A percentile compares a stretch with the other conserved stretches of the same genome.
These are phyloP conservation scores for Ctenopoma kingsleyae DNA, from an alignment of 2,797 vertebrate species.

Conservation along the genomic window DNA sequence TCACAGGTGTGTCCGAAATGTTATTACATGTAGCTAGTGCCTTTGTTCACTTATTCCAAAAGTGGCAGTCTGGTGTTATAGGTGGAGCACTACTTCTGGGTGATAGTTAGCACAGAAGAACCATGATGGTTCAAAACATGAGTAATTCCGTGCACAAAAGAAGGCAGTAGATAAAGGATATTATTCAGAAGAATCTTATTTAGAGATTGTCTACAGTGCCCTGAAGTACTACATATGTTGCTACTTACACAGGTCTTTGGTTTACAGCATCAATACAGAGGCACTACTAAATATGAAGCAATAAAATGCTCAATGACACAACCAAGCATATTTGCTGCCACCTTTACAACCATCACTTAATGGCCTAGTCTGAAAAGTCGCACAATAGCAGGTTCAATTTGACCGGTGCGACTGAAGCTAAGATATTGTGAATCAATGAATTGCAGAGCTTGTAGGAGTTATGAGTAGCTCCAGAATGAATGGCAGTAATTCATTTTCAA, in stretches of 20 bases:
- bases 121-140: background rate
- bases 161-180: background rate
- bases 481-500: background rate
- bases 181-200: background rate
- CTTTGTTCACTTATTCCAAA: conserved; percentile 9
- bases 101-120: conserved; percentile 9
- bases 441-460: conserved; percentile 3
- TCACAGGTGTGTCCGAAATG: conserved; percentile 19
- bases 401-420: background rate
- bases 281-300: conserved; percentile 20
- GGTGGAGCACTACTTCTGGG: background rate
- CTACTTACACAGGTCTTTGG: conserved; percentile 18
- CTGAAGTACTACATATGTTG: conserved; percentile 16
- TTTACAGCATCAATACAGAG: conserved; percentile 21
- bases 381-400: conserved; percentile 2
- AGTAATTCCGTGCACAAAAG: conserved; percentile 3
- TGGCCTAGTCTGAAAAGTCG: background rate
- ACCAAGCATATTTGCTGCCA: conserved; percentile 5
- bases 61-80: conserved; percentile 5
- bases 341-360: conserved; percentile 18
- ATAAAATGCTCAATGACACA: conserved; percentile 15
- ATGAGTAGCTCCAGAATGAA: background rate
- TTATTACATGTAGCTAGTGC: conserved; percentile 18
- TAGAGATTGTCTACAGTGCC: background rate
- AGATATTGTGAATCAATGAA: conserved; percentile 23